Evolutionary conservation across 2,797 vertebrate species (phyloP), one percentile per base, ranked within the genome.

Genomic region (Cyprinella venusta): DNA sequence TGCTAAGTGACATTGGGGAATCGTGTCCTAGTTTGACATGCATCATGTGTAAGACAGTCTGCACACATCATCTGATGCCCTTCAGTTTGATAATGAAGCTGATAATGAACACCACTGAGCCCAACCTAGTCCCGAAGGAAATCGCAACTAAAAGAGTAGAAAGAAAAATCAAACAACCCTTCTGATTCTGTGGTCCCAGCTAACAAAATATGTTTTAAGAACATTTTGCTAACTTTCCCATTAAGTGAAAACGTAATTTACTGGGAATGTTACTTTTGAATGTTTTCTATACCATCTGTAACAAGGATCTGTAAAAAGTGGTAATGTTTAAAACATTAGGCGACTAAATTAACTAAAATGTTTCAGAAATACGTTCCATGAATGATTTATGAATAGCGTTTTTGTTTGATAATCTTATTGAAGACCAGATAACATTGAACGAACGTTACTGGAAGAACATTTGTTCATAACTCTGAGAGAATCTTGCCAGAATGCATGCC

Each of bases 11-110:
- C 61, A 80, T 63, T 52, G 63, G 77, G 59, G 56, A 77, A 68
- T 68, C 42, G 71, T 85, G 77, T 83, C 74, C 86, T 86, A 83
- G 83, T 80, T 84, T 68, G 26, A 79, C 76, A 19, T 74, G 36
- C 68, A 54, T 79, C 71, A 75, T 72, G 64, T 72, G 36, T 74
- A 36, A 83, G 48, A 64, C 33, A 70, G 79, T n/a, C 40, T 36
- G 64, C 75, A 70, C 69, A 70, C 52, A 65, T 82, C 79, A 64
- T 79, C 52, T 79, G 69, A 69, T 63, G 61, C 50, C 71, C 64
- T 65, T 81, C 54, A 26, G 36, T 67, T 78, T 75, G 82, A 77
- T 87, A 76, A 30, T 74, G 70, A 74, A 65, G 21, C 21, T 38
- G 56, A 64, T 72, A 64, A 74, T 74, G 69, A 81, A 81, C 70